A percentile compares a stretch with the other conserved stretches of the same genome.
These are phyloP conservation scores for Choristoneura fumiferana DNA, from an alignment of 1,140 invertebrate species.

Conservation along the genomic window DNA sequence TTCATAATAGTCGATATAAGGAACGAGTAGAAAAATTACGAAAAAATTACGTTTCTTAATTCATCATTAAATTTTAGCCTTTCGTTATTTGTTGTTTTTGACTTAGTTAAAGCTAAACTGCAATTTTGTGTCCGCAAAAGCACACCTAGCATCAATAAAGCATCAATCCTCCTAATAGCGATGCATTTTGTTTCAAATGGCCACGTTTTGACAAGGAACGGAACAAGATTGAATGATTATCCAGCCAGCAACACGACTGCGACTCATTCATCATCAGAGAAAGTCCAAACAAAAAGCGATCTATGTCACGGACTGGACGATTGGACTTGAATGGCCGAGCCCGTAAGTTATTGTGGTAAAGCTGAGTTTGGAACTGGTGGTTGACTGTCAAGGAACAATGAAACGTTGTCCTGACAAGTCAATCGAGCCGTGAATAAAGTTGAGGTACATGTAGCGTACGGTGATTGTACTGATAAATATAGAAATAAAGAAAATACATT, in stretches of 20 bases:
- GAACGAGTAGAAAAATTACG: too few species aligned
- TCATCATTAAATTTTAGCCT: too few species aligned
- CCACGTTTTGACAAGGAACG: not conserved
- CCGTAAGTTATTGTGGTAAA: not conserved
- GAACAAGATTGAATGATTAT: not conserved
- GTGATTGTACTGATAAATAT: too few species aligned
- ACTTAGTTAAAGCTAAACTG: too few species aligned
- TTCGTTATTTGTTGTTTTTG: too few species aligned
- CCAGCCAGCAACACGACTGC: not conserved
- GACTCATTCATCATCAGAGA: constrained; percentile 12
- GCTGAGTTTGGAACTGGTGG: not conserved
- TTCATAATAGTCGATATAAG: too few species aligned
- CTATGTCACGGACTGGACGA: too few species aligned
- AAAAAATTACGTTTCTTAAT: too few species aligned
- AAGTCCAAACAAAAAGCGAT: not conserved
- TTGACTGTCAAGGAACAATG: not conserved
- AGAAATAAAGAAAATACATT: too few species aligned
- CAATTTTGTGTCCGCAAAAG: too few species aligned
- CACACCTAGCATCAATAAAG: too few species aligned
- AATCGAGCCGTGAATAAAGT: constrained; percentile 6
- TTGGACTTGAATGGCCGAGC: too few species aligned
- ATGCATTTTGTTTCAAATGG: constrained; percentile 6
- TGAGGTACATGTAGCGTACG: constrained; percentile 2
- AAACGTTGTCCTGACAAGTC: constrained; percentile 10
- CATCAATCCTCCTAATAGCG: constrained; percentile 11